Evolutionary conservation across 2,888 invertebrate species (phyloP).

Genomic region (Drosophila fulvimacula): DNA sequence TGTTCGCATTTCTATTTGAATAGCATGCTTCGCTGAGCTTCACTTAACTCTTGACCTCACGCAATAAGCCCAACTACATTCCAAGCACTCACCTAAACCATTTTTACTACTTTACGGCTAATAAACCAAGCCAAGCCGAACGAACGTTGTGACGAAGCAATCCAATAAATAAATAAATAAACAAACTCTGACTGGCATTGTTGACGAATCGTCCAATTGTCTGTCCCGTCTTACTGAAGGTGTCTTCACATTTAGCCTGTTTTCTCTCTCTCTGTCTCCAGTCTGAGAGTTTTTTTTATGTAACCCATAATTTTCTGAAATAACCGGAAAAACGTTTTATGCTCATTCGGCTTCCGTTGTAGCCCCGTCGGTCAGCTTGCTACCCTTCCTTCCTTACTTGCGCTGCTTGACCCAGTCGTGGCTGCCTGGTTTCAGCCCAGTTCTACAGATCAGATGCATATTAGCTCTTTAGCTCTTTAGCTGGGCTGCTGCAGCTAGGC

Average conservation of each 20-base stretch:
- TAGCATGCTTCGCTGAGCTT: conserved; percentile 65
- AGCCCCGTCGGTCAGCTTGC: neutral
- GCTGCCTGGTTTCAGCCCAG: conserved; percentile 2
- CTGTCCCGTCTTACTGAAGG: conserved; percentile 19
- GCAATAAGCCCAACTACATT: conserved; percentile 37
- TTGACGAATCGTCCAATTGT: conserved; percentile 58
- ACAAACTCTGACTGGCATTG: conserved; percentile 21
- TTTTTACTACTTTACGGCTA: conserved; percentile 71
- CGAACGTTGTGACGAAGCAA: conserved; percentile 25
- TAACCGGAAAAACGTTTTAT: conserved; percentile 72
- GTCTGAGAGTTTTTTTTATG: conserved; percentile 37
- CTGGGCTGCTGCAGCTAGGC: conserved; percentile 17
- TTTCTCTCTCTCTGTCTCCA: neutral
- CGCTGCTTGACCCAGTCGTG: neutral
- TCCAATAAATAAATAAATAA: conserved; percentile 65
- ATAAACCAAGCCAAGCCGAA: conserved; percentile 57
- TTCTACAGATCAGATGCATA: conserved; percentile 12
- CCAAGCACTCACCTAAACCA: conserved; percentile 34
- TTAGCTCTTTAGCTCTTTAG: neutral
- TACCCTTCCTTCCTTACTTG: conserved; percentile 22
- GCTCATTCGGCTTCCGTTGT: conserved; percentile 48
- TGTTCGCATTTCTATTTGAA: conserved; percentile 34
- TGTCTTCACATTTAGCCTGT: conserved; percentile 11
- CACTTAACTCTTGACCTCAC: conserved; percentile 75
- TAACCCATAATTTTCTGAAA: conserved; percentile 71